phyloP scores from a whole-genome alignment of 2,113 vertebrate species.

The Bubo scandiacus region DNA sequence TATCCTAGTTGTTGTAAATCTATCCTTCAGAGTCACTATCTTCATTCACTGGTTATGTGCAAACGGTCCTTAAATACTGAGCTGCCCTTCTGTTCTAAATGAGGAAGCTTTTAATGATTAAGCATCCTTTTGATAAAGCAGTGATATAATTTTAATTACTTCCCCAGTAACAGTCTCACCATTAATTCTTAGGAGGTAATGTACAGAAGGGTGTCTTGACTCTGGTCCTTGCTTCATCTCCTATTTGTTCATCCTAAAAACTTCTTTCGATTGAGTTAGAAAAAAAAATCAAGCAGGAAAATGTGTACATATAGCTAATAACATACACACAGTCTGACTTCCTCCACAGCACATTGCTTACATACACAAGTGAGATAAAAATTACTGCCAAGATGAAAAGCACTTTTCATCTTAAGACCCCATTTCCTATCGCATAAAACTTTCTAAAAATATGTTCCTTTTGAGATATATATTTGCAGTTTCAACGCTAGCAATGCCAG shows the following conservation, averaged over 20 bases:
- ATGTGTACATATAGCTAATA: background rate
- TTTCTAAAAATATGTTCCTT: slow-evolving; percentile 40
- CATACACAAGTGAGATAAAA: slow-evolving; percentile 14
- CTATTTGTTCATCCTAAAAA: slow-evolving; percentile 4
- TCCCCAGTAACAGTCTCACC: background rate
- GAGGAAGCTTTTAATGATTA: background rate
- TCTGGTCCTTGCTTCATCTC: background rate
- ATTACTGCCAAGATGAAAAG: slow-evolving; percentile 20
- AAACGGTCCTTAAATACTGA: background rate
- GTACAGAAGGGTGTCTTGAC: background rate
- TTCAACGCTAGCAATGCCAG: background rate
- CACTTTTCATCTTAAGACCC: slow-evolving; percentile 7
- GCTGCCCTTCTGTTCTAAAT: background rate
- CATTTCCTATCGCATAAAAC: background rate
- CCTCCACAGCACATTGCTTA: background rate
- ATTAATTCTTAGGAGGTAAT: background rate
- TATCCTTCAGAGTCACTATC: background rate
- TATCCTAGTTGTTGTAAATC: background rate
- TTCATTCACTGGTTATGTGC: background rate
- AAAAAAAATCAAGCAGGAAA: background rate
- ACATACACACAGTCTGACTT: background rate
- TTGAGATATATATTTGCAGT: slow-evolving; percentile 27
- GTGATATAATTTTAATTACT: background rate
- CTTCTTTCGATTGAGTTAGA: background rate
- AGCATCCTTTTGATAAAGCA: background rate